Base-by-base conservation (phyloP, 2,113 vertebrate genomes). In the Leiothrix lutea region DNA sequence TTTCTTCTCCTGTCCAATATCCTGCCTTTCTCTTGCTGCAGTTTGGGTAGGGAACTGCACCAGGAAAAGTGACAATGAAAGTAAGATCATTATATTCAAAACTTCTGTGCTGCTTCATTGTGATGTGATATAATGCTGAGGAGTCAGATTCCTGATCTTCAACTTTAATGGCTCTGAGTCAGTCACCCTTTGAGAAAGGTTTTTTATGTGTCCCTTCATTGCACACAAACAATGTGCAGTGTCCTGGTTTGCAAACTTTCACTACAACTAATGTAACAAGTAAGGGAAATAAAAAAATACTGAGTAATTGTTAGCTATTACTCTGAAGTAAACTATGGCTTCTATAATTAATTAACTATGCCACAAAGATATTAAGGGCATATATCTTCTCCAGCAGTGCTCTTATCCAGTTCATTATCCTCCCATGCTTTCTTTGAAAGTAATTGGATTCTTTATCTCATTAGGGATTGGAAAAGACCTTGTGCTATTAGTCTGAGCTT, bases 1-100 rank as follows among this genome's bases (percentile, higher is more conserved):
- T 98, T 96, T 97, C 12, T 95, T 86, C 77, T 95, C 92, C 89
- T 97, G 66, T 96, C 73, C 91, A 72, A 90, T 90, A 96, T 79
- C 91, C 95, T 97, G 95, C 83, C 94, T 95, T 96, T 97, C 72
- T 95, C 89, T 96, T 92, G 53, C 69, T 26, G 33, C 54, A 51
- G 48, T 92, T 97, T 97, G 89, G 69, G 90, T 97, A 97, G 96
- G 97, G 93, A 86, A 78, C 92, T 84, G 38, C 94, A 71, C 23
- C 71, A 40, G 64, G 90, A 94, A 97, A 94, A 92, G 72, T 88
- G 84, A 25, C 38, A 71, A 88, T 79, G 84, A 82, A 97, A 95
- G 96, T 97, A 98, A 98, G 97, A 94, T 71, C 38, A 25, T 70
- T 67, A 61, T 75, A 31, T 94, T 56, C 12, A 24, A 23, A 83